Evolutionary conservation across 1,140 invertebrate genomes (phyloP).

Genomic region (Solenopsis fugax): DNA sequence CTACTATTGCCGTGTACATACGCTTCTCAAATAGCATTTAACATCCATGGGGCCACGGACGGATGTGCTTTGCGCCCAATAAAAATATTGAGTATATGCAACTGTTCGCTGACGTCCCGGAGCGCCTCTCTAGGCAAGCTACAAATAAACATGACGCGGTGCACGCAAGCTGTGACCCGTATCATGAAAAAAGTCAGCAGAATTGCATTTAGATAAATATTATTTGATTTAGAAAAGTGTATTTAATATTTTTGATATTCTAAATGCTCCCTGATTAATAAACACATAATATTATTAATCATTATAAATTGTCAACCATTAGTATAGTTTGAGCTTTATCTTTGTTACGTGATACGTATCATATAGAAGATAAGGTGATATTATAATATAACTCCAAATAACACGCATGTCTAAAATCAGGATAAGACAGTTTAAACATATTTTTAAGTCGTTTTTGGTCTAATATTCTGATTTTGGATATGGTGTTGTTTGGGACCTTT

Average conservation of each 20-base stretch:
- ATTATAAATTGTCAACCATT: constrained; percentile 2
- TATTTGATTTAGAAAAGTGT: not conserved
- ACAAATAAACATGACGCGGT: constrained; percentile 23
- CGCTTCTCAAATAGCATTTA: constrained; percentile 67
- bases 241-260: not conserved
- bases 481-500: too few species aligned
- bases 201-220: not conserved
- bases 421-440: too few species aligned
- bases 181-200: not conserved
- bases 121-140: constrained; percentile 1
- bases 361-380: not conserved
- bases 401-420: too few species aligned
- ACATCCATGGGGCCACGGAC: constrained; percentile 7
- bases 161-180: not conserved
- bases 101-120: constrained; percentile 40
- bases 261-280: not conserved
- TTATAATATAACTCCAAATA: too few species aligned
- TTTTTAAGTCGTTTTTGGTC: too few species aligned
- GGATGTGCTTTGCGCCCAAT: constrained; percentile 28
- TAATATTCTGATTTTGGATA: too few species aligned
- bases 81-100: constrained; percentile 61
- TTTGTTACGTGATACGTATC: not conserved
- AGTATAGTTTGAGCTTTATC: not conserved
- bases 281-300: constrained; percentile 1
- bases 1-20: constrained; percentile 49